A percentile compares a stretch with the other conserved stretches of the same genome.
Evolutionary conservation across 2,113 vertebrate species (phyloP).

Genomic region (Athene noctua): DNA sequence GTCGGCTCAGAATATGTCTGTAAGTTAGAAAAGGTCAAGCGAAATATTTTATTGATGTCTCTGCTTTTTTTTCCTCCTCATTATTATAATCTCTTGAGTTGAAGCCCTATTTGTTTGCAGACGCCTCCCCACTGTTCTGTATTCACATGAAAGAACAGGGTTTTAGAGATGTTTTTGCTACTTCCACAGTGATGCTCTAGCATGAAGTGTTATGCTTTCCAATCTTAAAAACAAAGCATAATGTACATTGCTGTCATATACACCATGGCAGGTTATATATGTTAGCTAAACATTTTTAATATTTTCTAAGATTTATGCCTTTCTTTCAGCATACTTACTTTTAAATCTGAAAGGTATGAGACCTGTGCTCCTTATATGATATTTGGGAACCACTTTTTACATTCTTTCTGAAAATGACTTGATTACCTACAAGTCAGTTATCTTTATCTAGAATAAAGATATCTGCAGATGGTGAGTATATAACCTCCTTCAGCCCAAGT

Average conservation of each 20-base stretch:
- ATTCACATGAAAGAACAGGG: background rate
- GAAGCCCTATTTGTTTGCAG: background rate
- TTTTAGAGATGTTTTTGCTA: background rate
- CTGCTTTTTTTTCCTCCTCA: background rate
- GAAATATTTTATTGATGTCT: background rate
- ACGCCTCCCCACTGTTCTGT: background rate
- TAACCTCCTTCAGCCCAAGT: background rate
- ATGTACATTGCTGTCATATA: background rate
- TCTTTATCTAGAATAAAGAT: background rate
- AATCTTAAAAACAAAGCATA: background rate
- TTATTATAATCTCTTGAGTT: background rate
- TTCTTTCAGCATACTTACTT: background rate
- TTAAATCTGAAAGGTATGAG: background rate
- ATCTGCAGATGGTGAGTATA: background rate
- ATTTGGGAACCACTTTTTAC: background rate
- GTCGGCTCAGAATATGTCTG: background rate
- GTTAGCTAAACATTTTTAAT: background rate
- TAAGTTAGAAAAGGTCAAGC: background rate
- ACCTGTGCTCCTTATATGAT: background rate
- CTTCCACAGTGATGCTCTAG: background rate
- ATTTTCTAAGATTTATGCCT: background rate
- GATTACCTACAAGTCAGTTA: background rate
- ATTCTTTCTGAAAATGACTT: background rate
- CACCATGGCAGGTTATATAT: background rate
- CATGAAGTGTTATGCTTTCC: background rate